Percentiles rank a stretch among this genome's conserved stretches.
These are phyloP conservation scores for Phortica okadai DNA, from an alignment of 2,888 invertebrate genomes.

Conservation along the genomic window DNA sequence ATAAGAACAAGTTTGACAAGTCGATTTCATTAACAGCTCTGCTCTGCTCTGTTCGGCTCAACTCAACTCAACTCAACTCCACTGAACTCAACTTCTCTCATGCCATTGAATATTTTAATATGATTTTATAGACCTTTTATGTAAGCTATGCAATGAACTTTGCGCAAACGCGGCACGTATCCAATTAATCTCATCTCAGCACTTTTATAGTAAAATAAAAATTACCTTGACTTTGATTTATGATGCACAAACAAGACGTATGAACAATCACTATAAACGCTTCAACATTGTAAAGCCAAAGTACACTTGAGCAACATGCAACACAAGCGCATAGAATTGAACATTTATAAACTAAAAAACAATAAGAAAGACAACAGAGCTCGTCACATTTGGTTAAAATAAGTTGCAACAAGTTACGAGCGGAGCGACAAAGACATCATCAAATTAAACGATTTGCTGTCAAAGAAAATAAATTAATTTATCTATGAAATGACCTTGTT, in stretches of 20 bases:
- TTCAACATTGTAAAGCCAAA: neutral
- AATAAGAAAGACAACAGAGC: too few species aligned
- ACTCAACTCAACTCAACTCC: too few species aligned
- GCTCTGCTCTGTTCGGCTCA: too few species aligned
- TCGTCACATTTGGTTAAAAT: neutral
- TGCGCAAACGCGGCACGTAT: neutral
- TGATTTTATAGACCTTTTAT: neutral
- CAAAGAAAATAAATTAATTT: conserved; percentile 7
- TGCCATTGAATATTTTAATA: too few species aligned
- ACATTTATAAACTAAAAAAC: too few species aligned
- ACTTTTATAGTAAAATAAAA: neutral
- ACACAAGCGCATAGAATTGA: too few species aligned
- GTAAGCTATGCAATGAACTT: neutral
- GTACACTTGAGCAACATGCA: neutral
- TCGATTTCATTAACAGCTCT: too few species aligned
- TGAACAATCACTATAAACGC: neutral
- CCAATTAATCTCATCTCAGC: neutral
- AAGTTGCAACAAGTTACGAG: neutral
- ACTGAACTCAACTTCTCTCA: too few species aligned
- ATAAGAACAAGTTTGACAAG: too few species aligned
- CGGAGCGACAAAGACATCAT: neutral
- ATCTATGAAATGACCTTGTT: conserved; percentile 12
- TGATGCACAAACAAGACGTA: neutral
- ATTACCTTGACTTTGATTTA: conserved; percentile 19
- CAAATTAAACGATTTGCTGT: neutral